Conservation (phyloP, 2,797 vertebrate species). For the Trichosurus vulpecula region DNA sequence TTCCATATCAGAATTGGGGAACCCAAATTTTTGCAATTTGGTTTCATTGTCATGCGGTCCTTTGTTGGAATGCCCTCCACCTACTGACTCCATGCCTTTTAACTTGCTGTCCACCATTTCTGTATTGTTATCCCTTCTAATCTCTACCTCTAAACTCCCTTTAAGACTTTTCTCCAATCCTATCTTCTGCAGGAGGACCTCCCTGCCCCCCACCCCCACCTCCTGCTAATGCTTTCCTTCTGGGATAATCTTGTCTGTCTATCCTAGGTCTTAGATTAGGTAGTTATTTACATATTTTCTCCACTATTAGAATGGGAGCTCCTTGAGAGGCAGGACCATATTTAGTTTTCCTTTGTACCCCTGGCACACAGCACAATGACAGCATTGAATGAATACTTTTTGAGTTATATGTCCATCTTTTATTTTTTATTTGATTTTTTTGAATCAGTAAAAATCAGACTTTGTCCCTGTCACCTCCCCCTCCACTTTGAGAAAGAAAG, state of each 20-base stretch:
- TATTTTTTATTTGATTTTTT: background rate
- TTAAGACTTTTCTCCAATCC: background rate
- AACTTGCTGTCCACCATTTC: background rate
- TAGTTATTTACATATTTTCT: background rate
- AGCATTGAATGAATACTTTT: background rate
- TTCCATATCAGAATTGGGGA: background rate
- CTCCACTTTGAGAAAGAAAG: background rate
- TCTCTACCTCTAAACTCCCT: background rate
- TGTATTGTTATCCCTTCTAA: background rate
- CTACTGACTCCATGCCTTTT: background rate
- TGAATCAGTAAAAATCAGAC: background rate
- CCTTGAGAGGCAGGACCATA: background rate
- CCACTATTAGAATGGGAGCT: background rate
- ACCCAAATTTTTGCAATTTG: background rate
- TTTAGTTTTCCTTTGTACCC: background rate
- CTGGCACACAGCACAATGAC: background rate
- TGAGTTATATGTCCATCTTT: background rate
- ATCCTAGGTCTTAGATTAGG: background rate
- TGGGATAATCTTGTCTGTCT: background rate
- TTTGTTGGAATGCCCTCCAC: background rate
- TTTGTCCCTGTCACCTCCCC: background rate
- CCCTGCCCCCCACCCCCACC: rapidly evolving
- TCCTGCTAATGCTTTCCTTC: background rate
- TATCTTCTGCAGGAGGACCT: background rate
- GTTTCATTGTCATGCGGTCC: background rate